These are phyloP conservation scores for Cistogaster globosa DNA, from an alignment of 2,888 invertebrate species.

Conservation along the genomic window DNA sequence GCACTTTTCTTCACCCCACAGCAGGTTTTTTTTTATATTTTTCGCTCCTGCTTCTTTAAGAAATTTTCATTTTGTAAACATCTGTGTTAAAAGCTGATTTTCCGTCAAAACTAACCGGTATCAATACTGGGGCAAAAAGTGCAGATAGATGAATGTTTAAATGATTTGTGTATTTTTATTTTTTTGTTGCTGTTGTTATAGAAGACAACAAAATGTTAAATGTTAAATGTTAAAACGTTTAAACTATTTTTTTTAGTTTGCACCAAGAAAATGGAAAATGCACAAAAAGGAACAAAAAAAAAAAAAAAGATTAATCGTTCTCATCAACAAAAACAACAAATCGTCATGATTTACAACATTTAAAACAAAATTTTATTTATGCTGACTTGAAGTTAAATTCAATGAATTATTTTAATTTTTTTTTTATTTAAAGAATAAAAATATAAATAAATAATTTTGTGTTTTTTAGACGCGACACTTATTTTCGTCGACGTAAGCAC, in stretches of 20 bases:
- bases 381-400: conserved; percentile 13
- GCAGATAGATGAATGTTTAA: conserved; percentile 49
- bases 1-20: neutral
- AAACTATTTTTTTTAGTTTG: conserved; percentile 50
- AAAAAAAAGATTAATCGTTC: conserved; percentile 46
- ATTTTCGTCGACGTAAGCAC: too few relatives aligned
- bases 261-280: conserved; percentile 1
- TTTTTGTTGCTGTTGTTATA: neutral
- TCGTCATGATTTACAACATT: conserved; percentile 46
- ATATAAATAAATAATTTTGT: conserved; percentile 7
- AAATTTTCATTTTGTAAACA: conserved; percentile 40
- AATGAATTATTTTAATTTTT: conserved; percentile 17
- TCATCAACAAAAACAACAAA: conserved; percentile 48
- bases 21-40: conserved; percentile 48
- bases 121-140: conserved; percentile 39
- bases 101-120: neutral
- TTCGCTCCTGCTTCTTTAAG: neutral
- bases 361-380: conserved; percentile 31
- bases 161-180: conserved; percentile 26
- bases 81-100: conserved; percentile 35
- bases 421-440: conserved; percentile 19
- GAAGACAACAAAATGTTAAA: neutral
- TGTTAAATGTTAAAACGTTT: conserved; percentile 19
- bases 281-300: neutral
- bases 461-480: neutral